Evolutionary conservation across 1,140 invertebrate genomes (phyloP), one percentile per base, ranked within the genome.

Genomic region (Ceratina calcarata): DNA sequence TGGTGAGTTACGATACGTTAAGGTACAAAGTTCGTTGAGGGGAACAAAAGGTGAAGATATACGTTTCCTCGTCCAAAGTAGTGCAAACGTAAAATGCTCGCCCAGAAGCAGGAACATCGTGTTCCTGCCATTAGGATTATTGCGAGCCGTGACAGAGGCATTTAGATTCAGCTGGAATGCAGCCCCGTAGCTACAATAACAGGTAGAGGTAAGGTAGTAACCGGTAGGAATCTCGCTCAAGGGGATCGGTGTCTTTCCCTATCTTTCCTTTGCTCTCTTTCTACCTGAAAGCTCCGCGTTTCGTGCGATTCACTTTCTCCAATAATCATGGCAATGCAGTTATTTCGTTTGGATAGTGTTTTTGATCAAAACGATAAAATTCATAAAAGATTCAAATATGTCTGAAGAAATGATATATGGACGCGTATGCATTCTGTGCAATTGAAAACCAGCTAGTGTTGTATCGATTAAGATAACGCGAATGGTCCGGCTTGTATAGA

Each of bases 91-190:
- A 74, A 61, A 74, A 58, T 51, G 76, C 81, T 80, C 66, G 57
- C 81, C 81, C 87, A 87, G 87, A 85, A 87, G 81, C 78, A 80
- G 78, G 71, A 73, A 80, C 78, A 74, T 80, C 85, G 88, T 88
- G 85, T 84, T 79, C 78, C 83, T 82, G 83, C 85, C 86, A 86
- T 86, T 87, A 84, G 82, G 86, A 76, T 89, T 88, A 88, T 86
- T 86, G 83, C 86, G 81, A 83, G 81, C 86, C 88, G 85, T 89
- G 88, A 89, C 88, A 88, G 65, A 85, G 82, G 88, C 88, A 89
- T 89, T 89, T 88, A 88, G 87, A 88, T 89, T 81, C 84, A 88
- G 60, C 72, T 62, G 85, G 88, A 89, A 89, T 88, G 87, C 82
- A 81, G 76, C 79, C 73, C 53, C 10, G 71, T 80, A 76, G 82